phyloP scores from a whole-genome alignment of 2,888 invertebrate genomes.

The Hydrotaea cyrtoneurina region DNA sequence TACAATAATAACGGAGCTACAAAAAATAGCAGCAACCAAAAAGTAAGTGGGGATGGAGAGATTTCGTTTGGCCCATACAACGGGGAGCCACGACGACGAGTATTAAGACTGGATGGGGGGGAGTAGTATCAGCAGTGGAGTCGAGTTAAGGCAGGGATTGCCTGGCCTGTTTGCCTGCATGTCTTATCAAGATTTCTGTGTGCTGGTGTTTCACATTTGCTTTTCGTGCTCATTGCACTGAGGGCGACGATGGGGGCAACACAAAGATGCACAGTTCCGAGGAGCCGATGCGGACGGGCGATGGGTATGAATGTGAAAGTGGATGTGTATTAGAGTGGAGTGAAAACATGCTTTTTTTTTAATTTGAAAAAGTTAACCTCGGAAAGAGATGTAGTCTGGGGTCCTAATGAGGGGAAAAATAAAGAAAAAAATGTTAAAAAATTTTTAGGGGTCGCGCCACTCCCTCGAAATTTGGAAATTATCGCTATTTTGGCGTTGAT shows the following conservation, averaged over 20 bases:
- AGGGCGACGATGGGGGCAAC: not conserved
- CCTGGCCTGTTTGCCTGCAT: conserved; percentile 18
- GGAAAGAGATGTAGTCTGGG: no score
- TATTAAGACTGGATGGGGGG: not conserved
- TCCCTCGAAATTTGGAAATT: no score
- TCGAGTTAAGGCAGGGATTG: conserved; percentile 55
- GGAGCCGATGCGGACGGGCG: conserved; percentile 17
- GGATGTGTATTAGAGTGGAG: no score
- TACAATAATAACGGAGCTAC: conserved; percentile 57
- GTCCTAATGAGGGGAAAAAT: no score
- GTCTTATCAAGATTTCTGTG: conserved; percentile 64
- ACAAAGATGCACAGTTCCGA: not conserved
- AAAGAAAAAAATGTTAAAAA: no score
- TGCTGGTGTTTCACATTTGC: conserved; percentile 16
- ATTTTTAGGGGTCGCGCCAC: no score
- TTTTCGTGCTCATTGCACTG: not conserved
- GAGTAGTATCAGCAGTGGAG: conserved; percentile 6
- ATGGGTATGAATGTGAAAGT: conserved; percentile 30
- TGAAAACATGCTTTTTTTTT: no score
- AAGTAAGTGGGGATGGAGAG: conserved; percentile 64
- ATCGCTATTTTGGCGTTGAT: no score
- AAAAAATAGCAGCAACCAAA: conserved; percentile 38
- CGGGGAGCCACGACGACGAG: conserved; percentile 4
- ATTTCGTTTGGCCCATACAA: conserved; percentile 58
- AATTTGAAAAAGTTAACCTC: no score